A percentile compares a stretch with the other conserved stretches of the same genome.
These are phyloP conservation scores for Drosophila nigricruria DNA, from an alignment of 2,888 invertebrate genomes.

Conservation along the genomic window DNA sequence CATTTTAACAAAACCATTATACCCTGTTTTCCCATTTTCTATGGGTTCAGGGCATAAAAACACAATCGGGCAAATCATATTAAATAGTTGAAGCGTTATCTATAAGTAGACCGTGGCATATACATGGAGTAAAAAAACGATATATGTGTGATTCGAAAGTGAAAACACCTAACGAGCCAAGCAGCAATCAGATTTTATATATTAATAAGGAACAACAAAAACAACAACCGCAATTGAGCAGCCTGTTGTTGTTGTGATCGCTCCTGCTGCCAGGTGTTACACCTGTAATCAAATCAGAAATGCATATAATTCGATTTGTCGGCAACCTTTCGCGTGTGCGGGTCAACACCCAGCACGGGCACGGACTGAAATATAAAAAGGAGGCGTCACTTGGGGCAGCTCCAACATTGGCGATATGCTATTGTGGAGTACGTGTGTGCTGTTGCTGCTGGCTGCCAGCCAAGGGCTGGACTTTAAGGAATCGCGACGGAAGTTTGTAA, in stretches of 20 bases:
- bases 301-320: constrained; percentile 35
- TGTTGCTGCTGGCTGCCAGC: constrained; percentile 9
- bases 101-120: neutral
- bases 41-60: too few species aligned
- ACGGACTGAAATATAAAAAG: constrained; percentile 24
- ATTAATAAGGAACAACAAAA: constrained; percentile 26
- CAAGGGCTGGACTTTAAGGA: neutral
- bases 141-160: neutral
- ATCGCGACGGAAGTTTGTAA: constrained; percentile 41
- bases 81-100: neutral
- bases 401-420: constrained; percentile 20
- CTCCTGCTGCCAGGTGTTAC: constrained; percentile 37
- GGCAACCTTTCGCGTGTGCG: constrained; percentile 49
- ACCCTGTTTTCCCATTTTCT: too few species aligned
- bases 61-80: neutral
- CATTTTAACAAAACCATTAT: too few species aligned
- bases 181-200: constrained; percentile 31
- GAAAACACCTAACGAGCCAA: neutral
- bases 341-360: neutral
- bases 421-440: constrained; percentile 21
- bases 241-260: neutral
- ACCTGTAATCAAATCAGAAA: constrained; percentile 40
- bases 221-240: neutral
- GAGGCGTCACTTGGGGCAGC: neutral
- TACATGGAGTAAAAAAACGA: neutral